Base-by-base conservation (phyloP, 2,797 vertebrate species). In the Channa striata region DNA sequence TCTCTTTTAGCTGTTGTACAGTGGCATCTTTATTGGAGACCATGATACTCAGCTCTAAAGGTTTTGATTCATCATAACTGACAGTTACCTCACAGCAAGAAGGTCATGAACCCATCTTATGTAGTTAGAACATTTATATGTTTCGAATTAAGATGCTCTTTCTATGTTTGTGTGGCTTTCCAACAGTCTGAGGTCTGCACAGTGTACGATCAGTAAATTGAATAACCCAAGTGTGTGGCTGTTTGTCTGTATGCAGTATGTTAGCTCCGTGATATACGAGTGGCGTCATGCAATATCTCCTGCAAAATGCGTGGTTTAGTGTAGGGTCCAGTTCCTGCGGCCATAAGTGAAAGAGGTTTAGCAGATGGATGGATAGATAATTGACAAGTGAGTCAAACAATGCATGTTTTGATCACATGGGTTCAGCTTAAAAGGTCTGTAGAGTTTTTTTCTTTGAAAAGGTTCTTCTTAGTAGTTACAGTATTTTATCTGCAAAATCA, bases 1-100 rank as follows among this genome's bases (percentile, higher is more conserved):
- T 82, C 68, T 69, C 66, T 75, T 80, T 71, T 72, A 52, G 69
- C 49, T 57, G 17, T 42, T 60, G 70, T 75, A 66, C 78, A 78
- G 80, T 68, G 68, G 50, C 43, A 70, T 72, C 68, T 78, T 86
- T 68, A 81, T 74, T 74, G 54, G 46, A 75, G 70, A 63, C 44
- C 66, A 59, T 49, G 36, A 73, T 7, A 14, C 59, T 78, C 81
- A 68, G 68, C 69, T 77, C 63, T 77, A 64, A 80, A 77, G 72
- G 20, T 68, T 80, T 81, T 78, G 59, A 77, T 83, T 58, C 85
- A 76, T 79, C 56, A 61, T 76, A 84, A 80, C 56, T 54, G 59
- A 78, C 36, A 40, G 43, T 63, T 34, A 66, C 44, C 34, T 61
- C 68, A 66, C 70, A 81, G 54, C 62, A 70, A 62, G 49, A 70